Base-by-base conservation (phyloP, 2,113 vertebrate genomes). In the Circaetus cinerascens region DNA sequence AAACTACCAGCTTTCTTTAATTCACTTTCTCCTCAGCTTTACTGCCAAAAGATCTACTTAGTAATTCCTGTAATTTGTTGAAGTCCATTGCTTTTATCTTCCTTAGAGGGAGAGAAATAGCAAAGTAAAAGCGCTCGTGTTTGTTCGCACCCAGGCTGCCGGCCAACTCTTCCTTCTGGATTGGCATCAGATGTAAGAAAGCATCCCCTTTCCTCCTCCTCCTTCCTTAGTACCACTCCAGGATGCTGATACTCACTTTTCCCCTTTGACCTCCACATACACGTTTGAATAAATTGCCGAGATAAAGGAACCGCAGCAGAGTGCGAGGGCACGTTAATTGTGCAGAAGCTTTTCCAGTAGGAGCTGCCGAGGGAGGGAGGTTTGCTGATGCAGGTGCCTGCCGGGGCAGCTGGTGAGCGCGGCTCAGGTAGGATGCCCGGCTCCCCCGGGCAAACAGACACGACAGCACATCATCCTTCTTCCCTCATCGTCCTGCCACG, bases 191-290 rank as follows among this genome's bases (percentile, higher is more conserved):
- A 5, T 15, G 36, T 30, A 23, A 29, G 38, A 5, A 50, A 67
- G 38, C 11, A 4, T 26, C 73, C 38, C 45, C 20, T 11, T 4
- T 23, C 60, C 86, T 53, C 32, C 86, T 48, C 15, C 36, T 51
- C 3, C 0, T 20, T 10, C 62, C 74, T 11, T n/a, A 8, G 60
- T 4, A 20, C 40, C 34, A 0, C 55, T 29, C 38, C 0, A 3
- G 76, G 79, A 2, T 46, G 48, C 63, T 19, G 57, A 10, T 13
- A 3, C 48, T n/a, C 19, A 0, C 34, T 75, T 40, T 25, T 14
- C 41, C 62, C 81, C 59, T 51, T 12, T 12, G 66, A 40, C 9
- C 64, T 80, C 36, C 60, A 2, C 25, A 3, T 13, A 4, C 13
- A 5, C 2, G 0, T 11, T 19, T 41, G 57, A 60, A 55, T 77